These are phyloP conservation scores for Lycocerus yunnanus DNA, from an alignment of 2,888 invertebrate species.

Conservation along the genomic window DNA sequence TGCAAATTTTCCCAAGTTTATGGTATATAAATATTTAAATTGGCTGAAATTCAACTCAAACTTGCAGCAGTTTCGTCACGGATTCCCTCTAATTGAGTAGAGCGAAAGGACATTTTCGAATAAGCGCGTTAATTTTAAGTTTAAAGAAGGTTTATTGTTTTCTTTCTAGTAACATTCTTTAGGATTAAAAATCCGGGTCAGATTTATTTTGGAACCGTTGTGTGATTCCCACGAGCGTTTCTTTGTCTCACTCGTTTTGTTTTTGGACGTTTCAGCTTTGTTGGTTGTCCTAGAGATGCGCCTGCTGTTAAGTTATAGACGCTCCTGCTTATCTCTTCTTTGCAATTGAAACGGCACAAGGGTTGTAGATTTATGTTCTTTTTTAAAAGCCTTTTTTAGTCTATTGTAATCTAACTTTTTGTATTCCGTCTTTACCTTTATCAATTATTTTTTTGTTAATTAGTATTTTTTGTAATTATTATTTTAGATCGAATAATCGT, in stretches of 20 bases:
- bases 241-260: conserved; percentile 36
- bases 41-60: conserved; percentile 31
- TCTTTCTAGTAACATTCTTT: conserved; percentile 26
- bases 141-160: conserved; percentile 33
- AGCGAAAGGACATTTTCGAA: conserved; percentile 26
- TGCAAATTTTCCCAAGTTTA: conserved; percentile 38
- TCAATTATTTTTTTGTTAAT: not conserved
- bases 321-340: conserved; percentile 30
- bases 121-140: conserved; percentile 29
- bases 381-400: conserved; percentile 2
- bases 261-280: conserved; percentile 38
- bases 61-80: conserved; percentile 31
- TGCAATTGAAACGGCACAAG: conserved; percentile 30
- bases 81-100: conserved; percentile 36
- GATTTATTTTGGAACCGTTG: conserved; percentile 46
- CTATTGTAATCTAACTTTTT: conserved; percentile 4
- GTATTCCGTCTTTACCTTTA: not conserved
- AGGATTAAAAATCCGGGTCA: conserved; percentile 46
- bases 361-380: conserved; percentile 23
- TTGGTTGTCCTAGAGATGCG: conserved; percentile 23
- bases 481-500: no score
- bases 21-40: conserved; percentile 39
- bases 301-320: conserved; percentile 27
- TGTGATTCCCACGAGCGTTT: conserved; percentile 46
- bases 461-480: not conserved